These are phyloP conservation scores for Rafetus swinhoei DNA, from an alignment of 2,113 vertebrate genomes.

Conservation along the genomic window DNA sequence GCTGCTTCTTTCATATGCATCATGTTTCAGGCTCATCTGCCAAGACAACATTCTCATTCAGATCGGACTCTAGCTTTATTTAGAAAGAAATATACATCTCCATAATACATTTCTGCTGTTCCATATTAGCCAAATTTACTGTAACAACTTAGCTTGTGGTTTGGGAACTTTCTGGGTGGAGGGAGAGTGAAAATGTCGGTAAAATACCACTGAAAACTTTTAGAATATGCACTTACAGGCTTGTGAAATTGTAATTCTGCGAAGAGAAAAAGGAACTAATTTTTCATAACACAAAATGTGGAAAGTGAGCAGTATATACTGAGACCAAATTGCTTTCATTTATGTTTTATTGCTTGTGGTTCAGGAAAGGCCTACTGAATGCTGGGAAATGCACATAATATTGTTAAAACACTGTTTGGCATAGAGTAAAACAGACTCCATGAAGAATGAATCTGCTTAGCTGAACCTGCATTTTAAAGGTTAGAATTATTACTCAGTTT, in stretches of 20 bases:
- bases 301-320: rapidly evolving
- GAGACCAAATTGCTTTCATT: rapidly evolving
- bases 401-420: background rate
- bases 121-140: too few species aligned
- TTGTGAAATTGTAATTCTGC: background rate
- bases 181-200: background rate
- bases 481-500: background rate
- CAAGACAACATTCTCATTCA: background rate
- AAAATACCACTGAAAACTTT: background rate
- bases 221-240: background rate
- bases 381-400: rapidly evolving
- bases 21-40: background rate
- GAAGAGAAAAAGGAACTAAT: background rate
- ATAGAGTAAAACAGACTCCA: background rate
- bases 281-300: background rate
- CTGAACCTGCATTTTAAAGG: background rate
- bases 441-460: background rate
- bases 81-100: background rate
- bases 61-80: background rate
- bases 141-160: too few species aligned
- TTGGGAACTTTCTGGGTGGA: too few species aligned
- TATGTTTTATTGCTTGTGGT: background rate
- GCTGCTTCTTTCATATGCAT: too few species aligned
- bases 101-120: background rate
- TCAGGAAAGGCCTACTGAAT: background rate